Percentiles rank a stretch among this genome's conserved stretches.
phyloP scores from a whole-genome alignment of 2,113 vertebrate species.

The Eleginops maclovinus region DNA sequence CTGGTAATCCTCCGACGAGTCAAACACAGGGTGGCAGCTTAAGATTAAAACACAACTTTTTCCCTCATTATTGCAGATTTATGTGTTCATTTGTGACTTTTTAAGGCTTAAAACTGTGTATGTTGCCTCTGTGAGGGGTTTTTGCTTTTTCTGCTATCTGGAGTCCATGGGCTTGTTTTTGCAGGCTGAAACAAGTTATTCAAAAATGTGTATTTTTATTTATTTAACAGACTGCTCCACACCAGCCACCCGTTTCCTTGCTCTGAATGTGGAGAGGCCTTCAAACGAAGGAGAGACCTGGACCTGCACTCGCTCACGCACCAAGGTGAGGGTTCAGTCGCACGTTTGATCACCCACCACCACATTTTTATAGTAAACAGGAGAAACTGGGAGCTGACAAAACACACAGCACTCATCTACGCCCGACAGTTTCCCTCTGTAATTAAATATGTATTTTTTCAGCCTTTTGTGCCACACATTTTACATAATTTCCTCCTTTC shows the following conservation, averaged over 20 bases:
- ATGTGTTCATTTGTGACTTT: neutral
- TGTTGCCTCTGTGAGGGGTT: neutral
- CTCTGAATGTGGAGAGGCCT: slow-evolving; percentile 87
- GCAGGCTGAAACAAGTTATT: neutral
- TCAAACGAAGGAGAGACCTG: slow-evolving; percentile 89
- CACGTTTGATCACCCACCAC: neutral
- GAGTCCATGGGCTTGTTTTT: neutral
- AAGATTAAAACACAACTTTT: slow-evolving; percentile 35
- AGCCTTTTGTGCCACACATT: neutral
- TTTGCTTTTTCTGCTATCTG: neutral
- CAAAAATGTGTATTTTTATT: neutral
- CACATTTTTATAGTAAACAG: neutral
- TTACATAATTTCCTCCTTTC: neutral
- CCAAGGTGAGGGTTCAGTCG: slow-evolving; percentile 81
- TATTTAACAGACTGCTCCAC: slow-evolving; percentile 86
- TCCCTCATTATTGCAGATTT: slow-evolving; percentile 8
- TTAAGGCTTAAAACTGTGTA: neutral
- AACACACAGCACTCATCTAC: neutral
- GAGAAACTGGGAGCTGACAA: neutral
- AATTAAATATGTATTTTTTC: neutral
- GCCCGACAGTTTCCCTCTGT: neutral
- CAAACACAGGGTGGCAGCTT: slow-evolving; percentile 24
- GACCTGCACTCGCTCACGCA: slow-evolving; percentile 90
- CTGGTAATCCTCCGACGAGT: slow-evolving; percentile 49
- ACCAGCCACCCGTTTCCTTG: slow-evolving; percentile 92